These are phyloP conservation scores for human DNA, from an alignment of 2,113 vertebrate genomes.

Conservation along the genomic window DNA sequence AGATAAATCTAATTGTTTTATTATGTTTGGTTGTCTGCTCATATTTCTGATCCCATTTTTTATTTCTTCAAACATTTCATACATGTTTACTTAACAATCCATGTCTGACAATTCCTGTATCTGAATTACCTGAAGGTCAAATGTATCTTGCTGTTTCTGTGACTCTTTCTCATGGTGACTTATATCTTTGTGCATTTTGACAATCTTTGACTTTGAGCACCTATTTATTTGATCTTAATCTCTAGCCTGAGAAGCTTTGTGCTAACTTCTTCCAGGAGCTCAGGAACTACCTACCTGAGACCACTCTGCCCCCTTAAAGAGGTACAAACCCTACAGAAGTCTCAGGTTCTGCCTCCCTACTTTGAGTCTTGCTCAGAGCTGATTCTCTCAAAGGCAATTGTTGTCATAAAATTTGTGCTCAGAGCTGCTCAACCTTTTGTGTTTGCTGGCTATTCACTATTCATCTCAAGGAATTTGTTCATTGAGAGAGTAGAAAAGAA, in stretches of 20 bases:
- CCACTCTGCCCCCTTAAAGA: not conserved
- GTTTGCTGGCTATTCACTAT: not conserved
- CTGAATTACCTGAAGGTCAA: constrained; percentile 29
- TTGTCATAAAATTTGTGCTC: not conserved
- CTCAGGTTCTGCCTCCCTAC: not conserved
- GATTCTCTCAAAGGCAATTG: not conserved
- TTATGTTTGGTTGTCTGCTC: not conserved
- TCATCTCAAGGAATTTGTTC: not conserved
- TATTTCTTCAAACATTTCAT: constrained; percentile 3
- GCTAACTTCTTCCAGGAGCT: not conserved
- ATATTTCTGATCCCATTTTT: constrained; percentile 13
- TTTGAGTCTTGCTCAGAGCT: not conserved
- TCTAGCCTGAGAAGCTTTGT: not conserved
- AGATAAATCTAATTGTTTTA: constrained; percentile 8
- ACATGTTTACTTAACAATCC: not conserved
- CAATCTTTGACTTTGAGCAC: not conserved
- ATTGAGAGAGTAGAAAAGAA: not conserved
- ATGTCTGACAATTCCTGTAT: not conserved
- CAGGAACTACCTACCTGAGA: not conserved
- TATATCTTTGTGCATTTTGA: not conserved
- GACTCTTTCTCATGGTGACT: not conserved
- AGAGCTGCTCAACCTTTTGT: not conserved
- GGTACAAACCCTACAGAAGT: not conserved
- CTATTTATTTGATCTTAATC: not conserved
- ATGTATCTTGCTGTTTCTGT: not conserved